A percentile compares a stretch with the other conserved stretches of the same genome.
Conservation (phyloP, 2,797 vertebrate genomes). For the Scarus forsteni region DNA sequence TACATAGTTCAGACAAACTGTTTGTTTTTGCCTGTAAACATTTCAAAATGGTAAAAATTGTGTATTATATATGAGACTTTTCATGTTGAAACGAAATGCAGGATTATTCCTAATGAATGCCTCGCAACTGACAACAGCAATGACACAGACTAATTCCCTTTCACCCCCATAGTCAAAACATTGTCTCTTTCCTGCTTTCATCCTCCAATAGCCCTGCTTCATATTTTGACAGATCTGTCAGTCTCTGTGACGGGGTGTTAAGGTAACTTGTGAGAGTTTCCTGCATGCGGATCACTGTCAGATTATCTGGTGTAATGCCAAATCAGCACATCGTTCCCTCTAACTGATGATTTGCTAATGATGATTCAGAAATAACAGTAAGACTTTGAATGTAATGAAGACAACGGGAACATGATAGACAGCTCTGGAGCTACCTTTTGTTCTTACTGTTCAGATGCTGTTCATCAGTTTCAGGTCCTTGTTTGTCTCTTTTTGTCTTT, state of each 20-base stretch:
- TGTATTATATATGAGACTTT: background rate
- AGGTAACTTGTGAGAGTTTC: conserved; percentile 51
- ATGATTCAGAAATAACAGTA: background rate
- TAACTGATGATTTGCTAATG: conserved; percentile 1
- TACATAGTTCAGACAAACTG: conserved; percentile 25
- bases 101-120: conserved; percentile 42
- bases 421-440: conserved; percentile 5
- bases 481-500: background rate
- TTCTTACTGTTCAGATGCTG: conserved; percentile 15
- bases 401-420: background rate
- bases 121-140: conserved; percentile 32
- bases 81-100: conserved; percentile 30
- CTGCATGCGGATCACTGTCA: conserved; percentile 42
- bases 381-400: conserved; percentile 23
- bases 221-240: conserved; percentile 63
- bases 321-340: conserved; percentile 12
- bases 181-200: conserved; percentile 45
- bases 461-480: conserved; percentile 15
- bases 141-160: conserved; percentile 20
- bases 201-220: conserved; percentile 44
- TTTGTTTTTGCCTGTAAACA: conserved; percentile 22
- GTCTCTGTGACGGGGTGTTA: conserved; percentile 44
- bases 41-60: conserved; percentile 26
- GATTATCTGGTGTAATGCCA: conserved; percentile 29
- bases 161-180: conserved; percentile 45